These are phyloP conservation scores for Centruroides vittatus DNA, from an alignment of 1,140 invertebrate genomes.

Conservation along the genomic window DNA sequence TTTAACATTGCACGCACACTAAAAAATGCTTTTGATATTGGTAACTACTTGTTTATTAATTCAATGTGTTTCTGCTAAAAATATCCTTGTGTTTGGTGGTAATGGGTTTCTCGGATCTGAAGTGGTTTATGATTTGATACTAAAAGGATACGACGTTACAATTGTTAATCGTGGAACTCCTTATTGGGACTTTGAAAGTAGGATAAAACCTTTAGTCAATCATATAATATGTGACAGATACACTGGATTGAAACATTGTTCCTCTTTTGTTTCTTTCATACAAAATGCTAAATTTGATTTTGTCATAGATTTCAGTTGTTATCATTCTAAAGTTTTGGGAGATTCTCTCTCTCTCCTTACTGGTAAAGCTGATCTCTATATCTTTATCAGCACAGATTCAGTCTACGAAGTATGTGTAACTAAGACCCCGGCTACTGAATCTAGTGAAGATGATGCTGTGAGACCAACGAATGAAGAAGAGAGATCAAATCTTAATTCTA, in stretches of 20 bases:
- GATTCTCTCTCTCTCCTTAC: constrained; percentile 25
- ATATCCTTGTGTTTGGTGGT: constrained; percentile 32
- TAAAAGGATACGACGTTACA: constrained; percentile 23
- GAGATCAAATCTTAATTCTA: constrained; percentile 6
- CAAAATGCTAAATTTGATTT: constrained; percentile 25
- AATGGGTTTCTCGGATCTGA: constrained; percentile 35
- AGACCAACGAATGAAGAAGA: constrained; percentile 26
- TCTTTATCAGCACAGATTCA: constrained; percentile 37
- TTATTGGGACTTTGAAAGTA: constrained; percentile 32
- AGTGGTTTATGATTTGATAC: constrained; percentile 25
- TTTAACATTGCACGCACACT: background rate
- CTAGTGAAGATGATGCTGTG: constrained; percentile 26
- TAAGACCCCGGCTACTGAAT: background rate
- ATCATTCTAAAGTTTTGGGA: constrained; percentile 25
- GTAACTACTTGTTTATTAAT: too few species aligned
- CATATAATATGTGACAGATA: constrained; percentile 31
- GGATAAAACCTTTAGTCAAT: constrained; percentile 27
- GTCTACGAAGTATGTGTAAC: constrained; percentile 34
- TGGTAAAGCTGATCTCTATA: constrained; percentile 28
- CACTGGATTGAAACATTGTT: constrained; percentile 18
- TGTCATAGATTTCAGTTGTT: constrained; percentile 36
- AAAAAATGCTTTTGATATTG: background rate
- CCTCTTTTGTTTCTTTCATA: too few species aligned
- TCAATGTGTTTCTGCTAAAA: constrained; percentile 2
- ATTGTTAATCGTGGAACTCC: constrained; percentile 34